Base-by-base conservation (phyloP, 2,113 vertebrate genomes). In the Pao palembangensis region DNA sequence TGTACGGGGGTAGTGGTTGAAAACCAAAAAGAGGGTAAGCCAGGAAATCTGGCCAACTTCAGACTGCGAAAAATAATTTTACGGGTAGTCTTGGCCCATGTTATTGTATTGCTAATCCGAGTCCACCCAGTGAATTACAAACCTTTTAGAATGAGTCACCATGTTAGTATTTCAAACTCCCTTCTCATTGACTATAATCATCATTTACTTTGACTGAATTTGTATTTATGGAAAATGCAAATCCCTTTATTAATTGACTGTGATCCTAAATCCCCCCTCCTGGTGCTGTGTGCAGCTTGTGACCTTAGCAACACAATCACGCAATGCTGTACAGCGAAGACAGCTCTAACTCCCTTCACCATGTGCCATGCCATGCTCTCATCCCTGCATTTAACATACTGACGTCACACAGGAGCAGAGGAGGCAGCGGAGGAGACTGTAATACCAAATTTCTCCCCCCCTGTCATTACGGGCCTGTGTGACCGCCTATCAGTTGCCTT, bases 401-500 rank as follows among this genome's bases (percentile, higher is more conserved):
- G 87, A 91, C 83, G 80, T 91, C 85, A 91, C 80, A 71, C 80
- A 81, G 78, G 75, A 82, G 86, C 72, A 81, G 72, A 72, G 83
- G 83, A 82, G 85, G 86, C 79, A 83, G 68, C 58, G 61, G 74
- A 87, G 83, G 74, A 79, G 80, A 86, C 83, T 91, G 88, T 88
- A 89, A 90, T 88, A 89, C 85, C 82, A 88, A 88, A 83, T 85
- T 87, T 89, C 77, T 84, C 79, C 84, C 79, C 84, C 90, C 84
- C 88, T 91, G 90, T 92, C 90, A 92, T 92, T 91, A 91, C 79
- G 58, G 69, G 86, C 70, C 78, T 69, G 82, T 84, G 81, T 81
- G 88, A 89, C 88, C 82, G 73, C 84, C 85, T 91, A 91, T 90
- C 89, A 89, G 85, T 85, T 82, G 84, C 82, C 72, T 73, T 63